Conservation (phyloP, 1,140 invertebrate genomes). For the Papilio polyxenes region DNA sequence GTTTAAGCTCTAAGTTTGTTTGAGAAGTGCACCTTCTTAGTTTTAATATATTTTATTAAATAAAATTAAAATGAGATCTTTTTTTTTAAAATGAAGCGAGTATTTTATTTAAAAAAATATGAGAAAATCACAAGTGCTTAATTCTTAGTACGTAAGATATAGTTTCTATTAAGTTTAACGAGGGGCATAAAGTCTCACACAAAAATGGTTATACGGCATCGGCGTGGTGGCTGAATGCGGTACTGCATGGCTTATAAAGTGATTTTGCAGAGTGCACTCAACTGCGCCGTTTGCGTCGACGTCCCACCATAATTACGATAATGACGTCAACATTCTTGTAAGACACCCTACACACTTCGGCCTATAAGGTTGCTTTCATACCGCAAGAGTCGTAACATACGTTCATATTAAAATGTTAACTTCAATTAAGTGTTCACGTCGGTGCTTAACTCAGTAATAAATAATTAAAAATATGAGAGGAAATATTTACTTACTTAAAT, state of each 20-base stretch:
- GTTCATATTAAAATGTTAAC: constrained; percentile 36
- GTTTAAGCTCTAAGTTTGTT: constrained; percentile 29
- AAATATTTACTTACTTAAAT: constrained; percentile 13
- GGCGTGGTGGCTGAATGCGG: constrained; percentile 49
- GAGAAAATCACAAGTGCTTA: constrained; percentile 38
- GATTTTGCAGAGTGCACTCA: constrained; percentile 69
- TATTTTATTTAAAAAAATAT: constrained; percentile 2
- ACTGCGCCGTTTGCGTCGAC: constrained; percentile 49
- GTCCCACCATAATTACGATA: constrained; percentile 60
- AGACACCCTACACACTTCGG: constrained; percentile 36
- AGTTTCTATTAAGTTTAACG: constrained; percentile 60
- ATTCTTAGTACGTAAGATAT: constrained; percentile 45
- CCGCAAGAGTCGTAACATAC: constrained; percentile 33
- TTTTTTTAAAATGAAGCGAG: constrained; percentile 29
- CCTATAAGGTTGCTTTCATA: constrained; percentile 33
- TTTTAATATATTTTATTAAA: constrained; percentile 35
- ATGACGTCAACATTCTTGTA: constrained; percentile 49
- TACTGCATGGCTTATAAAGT: constrained; percentile 71
- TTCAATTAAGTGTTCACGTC: constrained; percentile 35
- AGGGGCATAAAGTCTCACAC: constrained; percentile 47
- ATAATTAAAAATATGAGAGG: constrained; percentile 32
- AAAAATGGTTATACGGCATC: constrained; percentile 60
- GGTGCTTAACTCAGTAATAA: constrained; percentile 31
- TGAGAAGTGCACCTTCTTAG: constrained; percentile 27
- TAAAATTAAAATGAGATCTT: constrained; percentile 21